phyloP scores from a whole-genome alignment of 2,797 vertebrate genomes.

The Cyclopterus lumpus region DNA sequence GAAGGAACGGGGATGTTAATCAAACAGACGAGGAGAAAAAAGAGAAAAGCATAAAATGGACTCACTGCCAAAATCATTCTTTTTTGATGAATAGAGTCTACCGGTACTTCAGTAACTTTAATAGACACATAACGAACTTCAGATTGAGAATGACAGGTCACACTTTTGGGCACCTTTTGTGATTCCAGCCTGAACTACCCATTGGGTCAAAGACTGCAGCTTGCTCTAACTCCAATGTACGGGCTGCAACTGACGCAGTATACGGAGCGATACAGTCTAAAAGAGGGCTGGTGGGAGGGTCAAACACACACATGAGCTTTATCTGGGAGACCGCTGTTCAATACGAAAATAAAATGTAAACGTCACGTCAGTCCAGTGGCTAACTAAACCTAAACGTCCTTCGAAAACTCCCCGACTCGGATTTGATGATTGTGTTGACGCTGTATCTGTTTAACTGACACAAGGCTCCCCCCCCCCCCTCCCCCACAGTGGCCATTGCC shows the following conservation, averaged over 20 bases:
- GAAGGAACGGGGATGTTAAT: slow-evolving; percentile 47
- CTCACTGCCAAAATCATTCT: slow-evolving; percentile 1
- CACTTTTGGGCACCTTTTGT: background rate
- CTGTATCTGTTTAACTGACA: background rate
- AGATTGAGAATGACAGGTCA: background rate
- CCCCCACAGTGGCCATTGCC: slow-evolving; percentile 23
- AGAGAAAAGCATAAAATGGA: slow-evolving; percentile 4
- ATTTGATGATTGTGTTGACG: too few relatives aligned
- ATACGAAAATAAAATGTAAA: too few relatives aligned
- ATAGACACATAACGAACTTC: background rate
- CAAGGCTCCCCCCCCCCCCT: too few relatives aligned
- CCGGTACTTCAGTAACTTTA: background rate
- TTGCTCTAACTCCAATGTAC: too few relatives aligned
- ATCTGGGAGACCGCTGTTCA: too few relatives aligned
- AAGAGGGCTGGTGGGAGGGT: too few relatives aligned
- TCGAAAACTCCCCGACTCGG: too few relatives aligned
- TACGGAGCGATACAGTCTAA: too few relatives aligned
- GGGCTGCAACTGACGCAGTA: too few relatives aligned
- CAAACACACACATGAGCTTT: too few relatives aligned
- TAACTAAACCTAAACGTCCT: too few relatives aligned
- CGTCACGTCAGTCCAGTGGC: too few relatives aligned
- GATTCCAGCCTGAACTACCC: background rate
- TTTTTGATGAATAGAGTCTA: slow-evolving; percentile 9
- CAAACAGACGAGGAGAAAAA: slow-evolving; percentile 10
- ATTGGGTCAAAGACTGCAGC: background rate